Evolutionary conservation across 2,888 invertebrate genomes (phyloP), one percentile per base, ranked within the genome.

Genomic region (Aleiodes testaceus): DNA sequence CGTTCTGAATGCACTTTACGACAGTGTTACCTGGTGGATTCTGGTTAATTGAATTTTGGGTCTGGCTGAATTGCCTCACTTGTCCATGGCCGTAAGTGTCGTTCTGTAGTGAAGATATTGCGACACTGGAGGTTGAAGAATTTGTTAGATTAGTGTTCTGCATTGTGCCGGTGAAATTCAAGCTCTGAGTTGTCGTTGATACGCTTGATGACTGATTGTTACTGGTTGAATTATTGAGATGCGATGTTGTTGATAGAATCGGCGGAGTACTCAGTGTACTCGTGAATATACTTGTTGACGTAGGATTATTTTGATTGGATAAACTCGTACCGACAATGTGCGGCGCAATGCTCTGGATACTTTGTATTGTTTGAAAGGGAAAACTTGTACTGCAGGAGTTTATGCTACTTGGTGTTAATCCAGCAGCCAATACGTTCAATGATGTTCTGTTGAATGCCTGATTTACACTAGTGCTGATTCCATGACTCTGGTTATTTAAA

Each of bases 331-430:
- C 84, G 69, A 87, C 87, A 63, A 87, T 86, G 68, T 87, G 87
- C 4, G 87, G 87, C 47, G 86, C 85, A 44, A 87, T 80, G 74
- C 82, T 87, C 74, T 87, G 87, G 73, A 87, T 86, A 72, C 84
- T 87, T 68, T 87, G 87, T 75, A 87, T 85, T 9, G 86, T 80
- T 82, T 85, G 86, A 77, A 86, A 86, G 72, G 86, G 85, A 81
- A 86, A 86, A 73, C 81, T 85, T 49, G 83, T 78, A 77, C 78
- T 83, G 69, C 79, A 78, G n/a, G 79, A 79, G 55, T 75, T 77
- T 30, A 79, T 55, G 42, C 82, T 84, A 66, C 82, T 84, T 16
- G 81, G 78, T 47, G 84, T 80, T 22, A 84, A 72, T 69, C 83
- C 81, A 50, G 81, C 81, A 26, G 84, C 79, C n/a, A 85, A 74